phyloP scores from a whole-genome alignment of 2,888 invertebrate genomes.

The Cynaeus angustus region DNA sequence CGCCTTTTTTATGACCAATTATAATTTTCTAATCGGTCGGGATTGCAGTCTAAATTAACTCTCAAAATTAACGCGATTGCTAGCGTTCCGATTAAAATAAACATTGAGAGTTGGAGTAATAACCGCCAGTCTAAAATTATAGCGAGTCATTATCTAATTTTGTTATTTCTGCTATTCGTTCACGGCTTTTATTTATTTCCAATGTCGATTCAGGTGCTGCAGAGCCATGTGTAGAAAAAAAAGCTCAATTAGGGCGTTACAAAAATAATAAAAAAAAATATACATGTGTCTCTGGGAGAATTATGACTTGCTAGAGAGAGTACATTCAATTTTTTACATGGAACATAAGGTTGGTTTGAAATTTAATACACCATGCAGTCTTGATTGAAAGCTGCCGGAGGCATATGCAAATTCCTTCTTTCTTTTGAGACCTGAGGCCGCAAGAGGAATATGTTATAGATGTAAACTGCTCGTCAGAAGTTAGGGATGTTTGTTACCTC shows the following conservation, averaged over 20 bases:
- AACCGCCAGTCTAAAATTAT: slow-evolving; percentile 11
- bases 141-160: slow-evolving; percentile 22
- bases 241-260: neutral
- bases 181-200: slow-evolving; percentile 6
- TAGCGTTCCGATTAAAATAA: slow-evolving; percentile 21
- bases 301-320: neutral
- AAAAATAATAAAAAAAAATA: slow-evolving; percentile 13
- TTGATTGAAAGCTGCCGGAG: slow-evolving; percentile 2
- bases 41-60: slow-evolving; percentile 2
- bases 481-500: no score
- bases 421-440: neutral
- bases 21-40: slow-evolving; percentile 23
- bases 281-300: slow-evolving; percentile 5
- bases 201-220: slow-evolving; percentile 11
- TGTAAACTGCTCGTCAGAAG: no score
- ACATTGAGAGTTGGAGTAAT: slow-evolving; percentile 10
- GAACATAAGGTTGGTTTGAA: slow-evolving; percentile 14
- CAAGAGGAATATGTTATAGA: no score
- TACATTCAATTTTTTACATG: neutral
- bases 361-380: slow-evolving; percentile 16
- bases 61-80: slow-evolving; percentile 23
- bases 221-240: neutral
- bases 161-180: slow-evolving; percentile 8
- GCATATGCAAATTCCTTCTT: slow-evolving; percentile 5
- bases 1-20: slow-evolving; percentile 17